Conservation (phyloP, 2,113 vertebrate genomes). For the Mormoops blainvillei region DNA sequence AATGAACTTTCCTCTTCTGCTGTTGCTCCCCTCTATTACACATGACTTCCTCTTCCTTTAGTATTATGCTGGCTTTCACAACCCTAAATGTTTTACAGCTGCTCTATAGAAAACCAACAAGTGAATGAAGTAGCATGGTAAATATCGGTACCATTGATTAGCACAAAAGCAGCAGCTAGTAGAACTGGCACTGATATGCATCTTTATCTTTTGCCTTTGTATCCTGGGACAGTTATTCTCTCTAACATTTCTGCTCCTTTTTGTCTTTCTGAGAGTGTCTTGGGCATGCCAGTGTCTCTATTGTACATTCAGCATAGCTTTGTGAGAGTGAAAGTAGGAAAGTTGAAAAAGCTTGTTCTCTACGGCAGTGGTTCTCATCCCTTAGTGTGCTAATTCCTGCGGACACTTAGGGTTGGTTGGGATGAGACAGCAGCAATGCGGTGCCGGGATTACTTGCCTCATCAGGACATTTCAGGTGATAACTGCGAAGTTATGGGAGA, state of each 20-base stretch:
- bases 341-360: neutral
- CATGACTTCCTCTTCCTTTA: neutral
- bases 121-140: neutral
- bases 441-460: neutral
- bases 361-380: neutral
- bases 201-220: neutral
- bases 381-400: neutral
- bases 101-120: neutral
- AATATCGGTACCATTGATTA: neutral
- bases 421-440: neutral
- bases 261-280: neutral
- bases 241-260: neutral
- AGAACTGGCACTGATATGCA: neutral
- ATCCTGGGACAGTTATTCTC: neutral
- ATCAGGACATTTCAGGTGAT: neutral
- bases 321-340: neutral
- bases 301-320: neutral
- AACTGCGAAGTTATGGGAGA: neutral
- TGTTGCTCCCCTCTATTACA: neutral
- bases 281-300: neutral
- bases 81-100: neutral
- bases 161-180: neutral
- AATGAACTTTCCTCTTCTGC: neutral
- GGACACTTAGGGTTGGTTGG: too few species aligned
- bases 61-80: neutral